phyloP scores from a whole-genome alignment of 2,888 invertebrate species.

The Eupithecia dodoneata region DNA sequence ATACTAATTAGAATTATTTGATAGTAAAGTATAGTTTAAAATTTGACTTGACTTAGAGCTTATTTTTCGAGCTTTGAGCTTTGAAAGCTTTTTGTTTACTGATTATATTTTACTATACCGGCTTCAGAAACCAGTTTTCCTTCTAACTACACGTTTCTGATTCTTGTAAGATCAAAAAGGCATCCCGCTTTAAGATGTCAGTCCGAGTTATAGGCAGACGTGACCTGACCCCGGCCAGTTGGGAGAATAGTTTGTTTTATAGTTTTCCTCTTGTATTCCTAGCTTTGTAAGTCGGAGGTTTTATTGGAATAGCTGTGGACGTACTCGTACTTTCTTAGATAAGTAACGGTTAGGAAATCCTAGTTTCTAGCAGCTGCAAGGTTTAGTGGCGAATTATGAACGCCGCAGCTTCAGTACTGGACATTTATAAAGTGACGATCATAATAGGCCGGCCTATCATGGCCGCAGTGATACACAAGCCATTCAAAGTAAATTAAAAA shows the following conservation, averaged over 20 bases:
- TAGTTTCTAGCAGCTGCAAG: no score
- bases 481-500: no score
- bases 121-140: constrained; percentile 6
- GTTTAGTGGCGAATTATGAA: no score
- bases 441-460: no score
- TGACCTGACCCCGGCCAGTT: constrained; percentile 63
- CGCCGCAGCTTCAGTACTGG: no score
- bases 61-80: no score
- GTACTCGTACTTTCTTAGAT: neutral
- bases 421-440: no score
- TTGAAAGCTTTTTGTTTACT: no score
- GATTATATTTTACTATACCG: neutral
- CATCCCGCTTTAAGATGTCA: constrained; percentile 72
- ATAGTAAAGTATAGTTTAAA: no score
- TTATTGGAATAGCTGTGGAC: constrained; percentile 3
- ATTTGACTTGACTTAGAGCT: no score
- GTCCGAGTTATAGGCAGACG: constrained; percentile 70
- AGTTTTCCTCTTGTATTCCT: constrained; percentile 31
- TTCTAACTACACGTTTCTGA: constrained; percentile 6
- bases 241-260: constrained; percentile 58
- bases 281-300: constrained; percentile 18
- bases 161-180: constrained; percentile 74
- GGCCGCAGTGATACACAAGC: no score
- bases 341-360: no score
- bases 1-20: neutral